A percentile compares a stretch with the other conserved stretches of the same genome.
These are phyloP conservation scores for Lasioglossum calceatum DNA, from an alignment of 2,888 invertebrate genomes.

Conservation along the genomic window DNA sequence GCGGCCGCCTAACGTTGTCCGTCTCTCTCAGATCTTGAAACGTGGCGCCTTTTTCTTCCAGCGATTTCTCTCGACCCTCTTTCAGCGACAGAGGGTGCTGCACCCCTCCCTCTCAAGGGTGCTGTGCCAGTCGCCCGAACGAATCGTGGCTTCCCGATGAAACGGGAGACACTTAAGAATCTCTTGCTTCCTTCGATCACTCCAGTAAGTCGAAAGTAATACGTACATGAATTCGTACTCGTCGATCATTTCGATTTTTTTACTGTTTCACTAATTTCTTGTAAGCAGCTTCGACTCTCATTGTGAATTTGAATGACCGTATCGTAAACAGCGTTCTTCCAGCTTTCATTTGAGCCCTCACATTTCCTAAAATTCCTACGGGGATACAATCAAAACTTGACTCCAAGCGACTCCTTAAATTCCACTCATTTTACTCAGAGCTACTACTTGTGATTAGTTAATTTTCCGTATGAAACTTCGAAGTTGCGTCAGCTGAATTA, in stretches of 20 bases:
- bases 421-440: too few relatives aligned
- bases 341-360: neutral
- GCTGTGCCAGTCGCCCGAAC: conserved; percentile 19
- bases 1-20: conserved; percentile 29
- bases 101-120: conserved; percentile 40
- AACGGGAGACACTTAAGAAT: neutral
- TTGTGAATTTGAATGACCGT: rapidly evolving
- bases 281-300: neutral
- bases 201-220: neutral
- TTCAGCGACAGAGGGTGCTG: neutral
- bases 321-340: neutral
- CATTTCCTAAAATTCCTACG: neutral
- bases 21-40: neutral
- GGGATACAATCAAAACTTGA: too few relatives aligned
- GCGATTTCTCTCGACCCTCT: neutral
- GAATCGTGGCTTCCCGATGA: conserved; percentile 8
- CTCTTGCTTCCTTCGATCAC: neutral
- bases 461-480: too few relatives aligned
- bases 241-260: neutral
- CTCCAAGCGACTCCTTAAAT: too few relatives aligned
- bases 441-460: too few relatives aligned
- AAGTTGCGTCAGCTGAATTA: too few relatives aligned
- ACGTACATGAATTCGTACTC: neutral
- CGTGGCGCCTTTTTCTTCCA: neutral
- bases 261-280: neutral